phyloP scores from a whole-genome alignment of 1,140 invertebrate species.

The Listronotus oregonensis region DNA sequence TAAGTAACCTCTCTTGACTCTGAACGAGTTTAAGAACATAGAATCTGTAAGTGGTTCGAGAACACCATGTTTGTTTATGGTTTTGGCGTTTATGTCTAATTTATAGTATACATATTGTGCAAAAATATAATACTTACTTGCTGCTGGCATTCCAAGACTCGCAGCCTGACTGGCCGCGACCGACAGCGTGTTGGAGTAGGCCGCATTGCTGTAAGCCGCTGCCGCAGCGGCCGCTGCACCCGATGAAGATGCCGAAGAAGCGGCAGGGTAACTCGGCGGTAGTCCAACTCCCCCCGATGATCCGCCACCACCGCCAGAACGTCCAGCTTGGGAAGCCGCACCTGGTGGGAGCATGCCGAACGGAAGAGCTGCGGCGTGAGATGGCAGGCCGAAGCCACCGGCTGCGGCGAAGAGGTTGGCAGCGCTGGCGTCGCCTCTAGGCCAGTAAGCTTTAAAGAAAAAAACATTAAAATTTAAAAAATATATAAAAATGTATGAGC shows the following conservation, averaged over 20 bases:
- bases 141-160: conserved; percentile 68
- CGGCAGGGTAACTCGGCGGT: conserved; percentile 59
- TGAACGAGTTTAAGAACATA: too few relatives aligned
- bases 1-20: too few relatives aligned
- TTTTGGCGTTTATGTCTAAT: too few relatives aligned
- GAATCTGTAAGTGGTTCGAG: too few relatives aligned
- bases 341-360: conserved; percentile 53
- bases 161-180: conserved; percentile 81
- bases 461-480: neutral
- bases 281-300: conserved; percentile 41
- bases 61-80: too few relatives aligned
- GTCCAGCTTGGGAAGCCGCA: conserved; percentile 10
- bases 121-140: conserved; percentile 61
- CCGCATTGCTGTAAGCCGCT: conserved; percentile 61
- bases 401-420: conserved; percentile 60
- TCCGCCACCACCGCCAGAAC: conserved; percentile 24
- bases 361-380: conserved; percentile 57
- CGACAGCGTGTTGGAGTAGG: conserved; percentile 74
- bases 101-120: too few relatives aligned
- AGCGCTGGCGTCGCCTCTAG: conserved; percentile 59
- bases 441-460: conserved; percentile 69
- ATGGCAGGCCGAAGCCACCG: conserved; percentile 61
- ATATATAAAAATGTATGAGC: too few relatives aligned
- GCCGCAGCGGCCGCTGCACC: conserved; percentile 55
- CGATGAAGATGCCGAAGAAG: conserved; percentile 53